These are phyloP conservation scores for Drosophila serrata DNA, from an alignment of 1,140 invertebrate genomes.

Conservation along the genomic window DNA sequence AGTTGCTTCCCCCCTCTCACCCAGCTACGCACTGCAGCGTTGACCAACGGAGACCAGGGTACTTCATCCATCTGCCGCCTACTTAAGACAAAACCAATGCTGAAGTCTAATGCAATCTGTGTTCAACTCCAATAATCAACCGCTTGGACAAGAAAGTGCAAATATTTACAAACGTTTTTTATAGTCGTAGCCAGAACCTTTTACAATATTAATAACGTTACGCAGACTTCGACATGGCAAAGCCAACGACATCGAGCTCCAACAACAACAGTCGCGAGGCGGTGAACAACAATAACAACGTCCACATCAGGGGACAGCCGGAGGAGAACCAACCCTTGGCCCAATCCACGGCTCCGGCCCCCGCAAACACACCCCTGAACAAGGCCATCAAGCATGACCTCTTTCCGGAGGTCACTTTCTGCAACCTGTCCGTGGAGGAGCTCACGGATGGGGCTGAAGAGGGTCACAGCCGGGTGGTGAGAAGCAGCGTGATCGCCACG, in stretches of 20 bases:
- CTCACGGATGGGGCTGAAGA: constrained; percentile 55
- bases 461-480: constrained; percentile 48
- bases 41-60: constrained; percentile 1
- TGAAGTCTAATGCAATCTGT: constrained; percentile 39
- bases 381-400: constrained; percentile 80
- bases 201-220: constrained; percentile 4
- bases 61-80: constrained; percentile 25
- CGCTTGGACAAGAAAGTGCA: constrained; percentile 42
- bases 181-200: constrained; percentile 19
- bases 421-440: constrained; percentile 77
- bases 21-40: constrained; percentile 15
- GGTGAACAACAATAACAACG: constrained; percentile 48
- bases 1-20: background rate
- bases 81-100: constrained; percentile 33
- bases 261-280: constrained; percentile 47
- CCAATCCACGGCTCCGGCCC: constrained; percentile 44
- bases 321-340: constrained; percentile 46
- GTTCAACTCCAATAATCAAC: constrained; percentile 43
- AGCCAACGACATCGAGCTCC: constrained; percentile 27
- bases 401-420: constrained; percentile 82
- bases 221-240: constrained; percentile 32
- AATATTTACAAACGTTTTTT: constrained; percentile 47
- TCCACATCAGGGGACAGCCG: constrained; percentile 24
- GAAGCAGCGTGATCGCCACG: constrained; percentile 69
- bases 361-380: constrained; percentile 74